Percentiles rank a stretch among this genome's conserved stretches.
These are phyloP conservation scores for Troglohyphantes excavatus DNA, from an alignment of 2,888 invertebrate genomes.

Conservation along the genomic window DNA sequence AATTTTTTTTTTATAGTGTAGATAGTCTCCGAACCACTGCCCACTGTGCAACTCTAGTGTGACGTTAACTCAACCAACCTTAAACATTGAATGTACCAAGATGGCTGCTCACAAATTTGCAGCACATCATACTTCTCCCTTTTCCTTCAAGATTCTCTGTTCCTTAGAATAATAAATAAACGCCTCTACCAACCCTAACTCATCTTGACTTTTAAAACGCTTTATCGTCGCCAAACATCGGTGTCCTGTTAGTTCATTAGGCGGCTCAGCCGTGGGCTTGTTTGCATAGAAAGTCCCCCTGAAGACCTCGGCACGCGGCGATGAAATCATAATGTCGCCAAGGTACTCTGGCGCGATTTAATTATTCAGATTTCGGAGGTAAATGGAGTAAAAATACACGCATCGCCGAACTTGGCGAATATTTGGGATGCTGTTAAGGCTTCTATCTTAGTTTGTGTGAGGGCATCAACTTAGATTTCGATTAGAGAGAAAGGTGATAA, in stretches of 20 bases:
- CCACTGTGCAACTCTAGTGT: no score
- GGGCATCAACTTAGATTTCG: no score
- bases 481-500: no score
- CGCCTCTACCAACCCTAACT: background rate
- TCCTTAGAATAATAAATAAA: background rate
- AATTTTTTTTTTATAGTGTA: no score
- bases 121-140: no score
- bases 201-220: slow-evolving; percentile 4
- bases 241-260: slow-evolving; percentile 17
- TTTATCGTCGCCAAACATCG: slow-evolving; percentile 23
- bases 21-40: no score
- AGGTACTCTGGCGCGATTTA: background rate
- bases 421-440: no score
- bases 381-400: background rate
- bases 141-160: background rate
- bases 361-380: slow-evolving; percentile 11
- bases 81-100: no score
- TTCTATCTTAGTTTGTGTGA: no score
- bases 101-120: no score
- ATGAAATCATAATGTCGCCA: background rate
- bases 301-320: background rate
- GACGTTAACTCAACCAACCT: no score
- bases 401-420: background rate
- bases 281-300: slow-evolving; percentile 1
- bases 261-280: background rate